These are phyloP conservation scores for Petrolisthes manimaculis DNA, from an alignment of 2,888 invertebrate species.

Conservation along the genomic window DNA sequence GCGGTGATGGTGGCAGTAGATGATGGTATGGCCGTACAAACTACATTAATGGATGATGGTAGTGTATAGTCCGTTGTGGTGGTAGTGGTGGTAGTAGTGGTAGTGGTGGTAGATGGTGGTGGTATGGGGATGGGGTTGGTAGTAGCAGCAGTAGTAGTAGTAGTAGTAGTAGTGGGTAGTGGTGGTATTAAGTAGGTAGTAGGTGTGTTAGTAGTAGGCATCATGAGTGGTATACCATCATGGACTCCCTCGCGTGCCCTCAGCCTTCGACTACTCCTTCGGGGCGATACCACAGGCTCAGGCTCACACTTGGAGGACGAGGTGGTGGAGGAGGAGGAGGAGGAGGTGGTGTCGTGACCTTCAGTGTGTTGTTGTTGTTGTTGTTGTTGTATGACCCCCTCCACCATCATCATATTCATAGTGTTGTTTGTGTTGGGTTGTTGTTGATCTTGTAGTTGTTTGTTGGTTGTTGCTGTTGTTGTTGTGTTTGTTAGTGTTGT, in stretches of 20 bases:
- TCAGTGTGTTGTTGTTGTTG: not conserved
- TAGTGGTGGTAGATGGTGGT: not conserved
- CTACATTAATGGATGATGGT: too few relatives aligned
- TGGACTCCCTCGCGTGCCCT: slow-evolving; percentile 19
- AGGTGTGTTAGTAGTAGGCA: not conserved
- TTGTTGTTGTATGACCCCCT: not conserved
- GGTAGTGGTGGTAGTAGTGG: not conserved
- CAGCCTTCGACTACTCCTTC: slow-evolving; percentile 41
- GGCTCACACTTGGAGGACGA: not conserved
- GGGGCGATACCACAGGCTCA: slow-evolving; percentile 22
- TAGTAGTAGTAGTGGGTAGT: too few relatives aligned
- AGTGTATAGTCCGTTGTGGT: not conserved
- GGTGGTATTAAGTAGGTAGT: not conserved
- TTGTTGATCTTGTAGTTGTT: too few relatives aligned
- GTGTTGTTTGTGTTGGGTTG: not conserved
- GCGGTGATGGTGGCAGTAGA: not conserved
- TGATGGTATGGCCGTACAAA: too few relatives aligned
- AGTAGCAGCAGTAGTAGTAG: not conserved
- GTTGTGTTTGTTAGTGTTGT: too few relatives aligned
- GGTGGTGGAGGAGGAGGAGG: too few relatives aligned
- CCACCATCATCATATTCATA: not conserved
- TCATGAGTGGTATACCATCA: not conserved
- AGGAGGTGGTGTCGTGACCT: not conserved
- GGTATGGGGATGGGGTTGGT: not conserved
- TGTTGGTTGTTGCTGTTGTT: not conserved